These are phyloP conservation scores for Microtus oregoni DNA, from an alignment of 2,113 vertebrate genomes.

Conservation along the genomic window DNA sequence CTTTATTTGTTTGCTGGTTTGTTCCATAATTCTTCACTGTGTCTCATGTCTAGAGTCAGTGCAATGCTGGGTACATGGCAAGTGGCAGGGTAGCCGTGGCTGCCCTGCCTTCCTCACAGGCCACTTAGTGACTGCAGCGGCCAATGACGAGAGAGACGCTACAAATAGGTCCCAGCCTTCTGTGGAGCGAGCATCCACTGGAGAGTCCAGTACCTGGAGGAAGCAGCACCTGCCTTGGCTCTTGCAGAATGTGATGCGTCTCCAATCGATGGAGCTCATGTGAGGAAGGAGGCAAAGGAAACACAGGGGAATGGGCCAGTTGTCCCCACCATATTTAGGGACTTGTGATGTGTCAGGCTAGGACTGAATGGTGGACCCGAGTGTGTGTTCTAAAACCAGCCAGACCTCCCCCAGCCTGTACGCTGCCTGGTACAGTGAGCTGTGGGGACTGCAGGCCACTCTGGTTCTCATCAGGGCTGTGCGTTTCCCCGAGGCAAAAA, in stretches of 20 bases:
- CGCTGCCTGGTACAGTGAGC: rapidly evolving
- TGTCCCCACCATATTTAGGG: neutral
- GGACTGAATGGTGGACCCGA: neutral
- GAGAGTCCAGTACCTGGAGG: neutral
- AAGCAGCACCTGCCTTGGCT: neutral
- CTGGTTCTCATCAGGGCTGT: neutral
- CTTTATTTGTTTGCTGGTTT: neutral
- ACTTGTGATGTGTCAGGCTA: neutral
- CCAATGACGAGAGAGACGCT: too few species aligned
- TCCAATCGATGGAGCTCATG: neutral
- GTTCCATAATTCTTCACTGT: neutral
- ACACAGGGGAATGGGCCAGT: neutral
- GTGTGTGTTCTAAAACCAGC: neutral
- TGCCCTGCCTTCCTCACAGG: neutral
- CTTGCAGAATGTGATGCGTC: neutral
- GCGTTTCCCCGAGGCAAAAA: neutral
- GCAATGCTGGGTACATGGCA: too few species aligned
- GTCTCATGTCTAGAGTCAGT: too few species aligned
- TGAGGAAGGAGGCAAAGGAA: neutral
- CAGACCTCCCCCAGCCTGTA: too few species aligned
- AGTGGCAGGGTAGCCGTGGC: neutral
- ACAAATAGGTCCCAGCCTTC: neutral
- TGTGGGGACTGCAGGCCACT: rapidly evolving
- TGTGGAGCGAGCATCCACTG: neutral
- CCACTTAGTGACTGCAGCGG: neutral